Evolutionary conservation across 2,113 vertebrate genomes (phyloP), one percentile per base, ranked within the genome.

Genomic region (Nematolebias whitei): DNA sequence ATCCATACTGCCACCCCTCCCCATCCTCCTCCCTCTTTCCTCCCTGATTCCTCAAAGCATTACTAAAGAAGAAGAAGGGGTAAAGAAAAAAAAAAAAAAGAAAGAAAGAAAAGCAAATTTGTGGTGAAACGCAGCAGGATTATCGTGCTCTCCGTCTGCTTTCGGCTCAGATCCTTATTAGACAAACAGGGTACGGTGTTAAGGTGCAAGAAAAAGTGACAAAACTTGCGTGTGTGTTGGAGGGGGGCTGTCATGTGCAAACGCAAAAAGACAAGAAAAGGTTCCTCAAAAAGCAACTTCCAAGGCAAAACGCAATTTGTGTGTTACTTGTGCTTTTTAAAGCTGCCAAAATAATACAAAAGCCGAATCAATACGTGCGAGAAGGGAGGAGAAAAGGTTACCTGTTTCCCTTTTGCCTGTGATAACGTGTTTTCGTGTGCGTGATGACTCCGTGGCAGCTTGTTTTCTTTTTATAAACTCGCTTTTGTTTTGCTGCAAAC

Each of bases 121-220:
- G 88, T 83, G 80, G 79, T 62, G 84, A 81, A 80, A 84, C 79
- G 82, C 85, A 74, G 88, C 85, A 73, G 85, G 85, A 74, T 90
- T 85, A 83, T 89, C 87, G 86, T 78, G 78, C 80, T 76, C 76
- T 56, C 76, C 63, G 80, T 74, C 84, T 87, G 88, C 75, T 40
- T 77, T 80, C 66, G 48, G 41, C 86, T 92, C 87, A 88, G 88
- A 89, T 92, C 89, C 84, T 78, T 76, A 86, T 92, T 90, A 92
- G 87, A 91, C 88, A 90, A 93, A 92, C 83, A 85, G 60, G 79
- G 80, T 51, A 39, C 58, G 73, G 85, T 77, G 85, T 84, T 83
- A 84, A 88, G 85, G 85, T 88, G 88, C 85, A 75, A 87, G 84
- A 87, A 91, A 87, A 79, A 83, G 87, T 74, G 82, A 86, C 69